Evolutionary conservation across 2,888 invertebrate species (phyloP).

Genomic region (Neoaliturus tenellus): DNA sequence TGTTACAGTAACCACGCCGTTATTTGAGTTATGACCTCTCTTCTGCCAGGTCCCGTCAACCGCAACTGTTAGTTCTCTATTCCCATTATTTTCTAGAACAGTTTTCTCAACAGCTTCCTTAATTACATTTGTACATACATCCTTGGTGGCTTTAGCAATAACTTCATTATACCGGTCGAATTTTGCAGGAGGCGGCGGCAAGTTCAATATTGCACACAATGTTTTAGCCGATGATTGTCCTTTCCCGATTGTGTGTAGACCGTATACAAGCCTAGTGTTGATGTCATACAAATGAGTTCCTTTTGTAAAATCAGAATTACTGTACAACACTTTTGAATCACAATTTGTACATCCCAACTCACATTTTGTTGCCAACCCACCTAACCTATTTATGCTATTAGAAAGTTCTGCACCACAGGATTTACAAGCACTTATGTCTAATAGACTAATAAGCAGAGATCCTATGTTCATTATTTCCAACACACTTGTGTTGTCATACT

Average conservation of each 20-base stretch:
- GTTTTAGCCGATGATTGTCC: neutral
- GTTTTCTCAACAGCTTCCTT: constrained; percentile 32
- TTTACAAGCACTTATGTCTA: too few relatives aligned
- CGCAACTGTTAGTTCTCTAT: neutral
- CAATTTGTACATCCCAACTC: too few relatives aligned
- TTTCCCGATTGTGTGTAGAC: constrained; percentile 8
- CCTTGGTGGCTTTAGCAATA: neutral
- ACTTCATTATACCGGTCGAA: neutral
- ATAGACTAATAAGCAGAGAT: too few relatives aligned
- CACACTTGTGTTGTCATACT: too few relatives aligned
- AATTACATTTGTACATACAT: neutral
- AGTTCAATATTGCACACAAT: neutral
- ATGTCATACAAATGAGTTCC: neutral
- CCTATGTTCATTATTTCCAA: too few relatives aligned
- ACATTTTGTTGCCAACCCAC: too few relatives aligned
- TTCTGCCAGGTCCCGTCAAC: constrained; percentile 29
- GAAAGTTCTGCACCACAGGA: too few relatives aligned
- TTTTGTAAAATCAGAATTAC: neutral
- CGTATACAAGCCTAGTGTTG: constrained; percentile 21
- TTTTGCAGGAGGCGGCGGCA: neutral
- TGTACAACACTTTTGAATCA: neutral
- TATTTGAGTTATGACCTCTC: constrained; percentile 6
- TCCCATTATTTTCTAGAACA: constrained; percentile 1
- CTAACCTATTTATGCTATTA: too few relatives aligned
- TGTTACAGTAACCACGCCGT: constrained; percentile 33